phyloP scores from a whole-genome alignment of 1,140 invertebrate genomes.

The Scaptomyza montana region DNA sequence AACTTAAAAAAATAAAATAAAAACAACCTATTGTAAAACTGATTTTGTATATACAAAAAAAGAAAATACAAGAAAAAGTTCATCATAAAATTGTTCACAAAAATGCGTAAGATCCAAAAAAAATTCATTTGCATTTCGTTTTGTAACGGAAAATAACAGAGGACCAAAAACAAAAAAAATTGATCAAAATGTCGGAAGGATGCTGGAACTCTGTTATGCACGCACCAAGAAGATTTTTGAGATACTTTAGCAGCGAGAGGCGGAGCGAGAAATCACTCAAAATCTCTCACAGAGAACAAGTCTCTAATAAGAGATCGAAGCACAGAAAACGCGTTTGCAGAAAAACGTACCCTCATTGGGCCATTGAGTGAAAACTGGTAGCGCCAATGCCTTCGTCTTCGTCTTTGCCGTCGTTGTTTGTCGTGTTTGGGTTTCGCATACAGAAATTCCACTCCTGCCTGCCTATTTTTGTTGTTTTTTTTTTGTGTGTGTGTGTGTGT shows the following conservation, averaged over 20 bases:
- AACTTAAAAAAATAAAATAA: conserved; percentile 49
- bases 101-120: not conserved
- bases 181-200: conserved; percentile 27
- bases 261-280: conserved; percentile 60
- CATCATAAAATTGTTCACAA: conserved; percentile 14
- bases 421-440: conserved; percentile 20
- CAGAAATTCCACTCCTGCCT: conserved; percentile 28
- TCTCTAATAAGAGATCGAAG: conserved; percentile 24
- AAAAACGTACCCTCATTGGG: conserved; percentile 64
- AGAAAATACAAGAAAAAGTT: conserved; percentile 62
- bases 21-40: conserved; percentile 70
- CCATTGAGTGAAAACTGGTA: conserved; percentile 31
- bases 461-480: not conserved
- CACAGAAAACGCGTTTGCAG: conserved; percentile 8
- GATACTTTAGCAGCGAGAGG: conserved; percentile 35
- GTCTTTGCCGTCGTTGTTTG: conserved; percentile 9
- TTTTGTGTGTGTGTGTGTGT: conserved; percentile 20
- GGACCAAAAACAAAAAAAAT: not conserved
- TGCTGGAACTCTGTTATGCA: not conserved
- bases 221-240: conserved; percentile 15
- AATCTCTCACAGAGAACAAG: not conserved
- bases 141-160: conserved; percentile 63
- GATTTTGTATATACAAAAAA: conserved; percentile 78
- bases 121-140: conserved; percentile 10
- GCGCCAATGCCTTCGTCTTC: conserved; percentile 51